A percentile compares a stretch with the other conserved stretches of the same genome.
Evolutionary conservation across 2,888 invertebrate species (phyloP).

Genomic region (Reticulitermes lucifugus): DNA sequence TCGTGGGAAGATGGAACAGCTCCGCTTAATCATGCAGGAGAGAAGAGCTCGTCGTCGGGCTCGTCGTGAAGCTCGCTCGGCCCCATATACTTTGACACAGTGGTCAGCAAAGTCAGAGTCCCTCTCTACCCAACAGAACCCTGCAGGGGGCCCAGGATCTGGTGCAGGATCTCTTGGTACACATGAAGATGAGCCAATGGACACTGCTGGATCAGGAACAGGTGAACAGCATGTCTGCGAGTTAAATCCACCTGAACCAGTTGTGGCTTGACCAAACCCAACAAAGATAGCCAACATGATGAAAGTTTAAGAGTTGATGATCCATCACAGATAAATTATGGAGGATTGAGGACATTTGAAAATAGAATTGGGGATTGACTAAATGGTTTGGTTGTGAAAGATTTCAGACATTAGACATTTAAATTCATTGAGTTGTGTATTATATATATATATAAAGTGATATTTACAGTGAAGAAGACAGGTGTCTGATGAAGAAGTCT

Average conservation of each 20-base stretch:
- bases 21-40: conserved; percentile 91
- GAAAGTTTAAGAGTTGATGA: conserved; percentile 22
- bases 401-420: neutral
- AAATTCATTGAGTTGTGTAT: neutral
- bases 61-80: conserved; percentile 73
- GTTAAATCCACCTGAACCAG: conserved; percentile 55
- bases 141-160: conserved; percentile 3
- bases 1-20: conserved; percentile 87
- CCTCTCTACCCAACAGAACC: conserved; percentile 41
- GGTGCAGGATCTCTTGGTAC: conserved; percentile 42
- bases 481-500: neutral
- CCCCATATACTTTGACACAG: conserved; percentile 58
- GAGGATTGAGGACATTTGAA: neutral
- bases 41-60: conserved; percentile 76
- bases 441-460: neutral
- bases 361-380: neutral
- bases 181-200: conserved; percentile 53
- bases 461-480: neutral
- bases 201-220: conserved; percentile 22
- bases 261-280: conserved; percentile 54
- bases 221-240: conserved; percentile 51
- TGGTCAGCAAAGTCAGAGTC: conserved; percentile 54
- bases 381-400: conserved; percentile 29
- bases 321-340: neutral
- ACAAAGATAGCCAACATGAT: conserved; percentile 36